These are phyloP conservation scores for Uloborus diversus DNA, from an alignment of 1,140 invertebrate genomes.

Conservation along the genomic window DNA sequence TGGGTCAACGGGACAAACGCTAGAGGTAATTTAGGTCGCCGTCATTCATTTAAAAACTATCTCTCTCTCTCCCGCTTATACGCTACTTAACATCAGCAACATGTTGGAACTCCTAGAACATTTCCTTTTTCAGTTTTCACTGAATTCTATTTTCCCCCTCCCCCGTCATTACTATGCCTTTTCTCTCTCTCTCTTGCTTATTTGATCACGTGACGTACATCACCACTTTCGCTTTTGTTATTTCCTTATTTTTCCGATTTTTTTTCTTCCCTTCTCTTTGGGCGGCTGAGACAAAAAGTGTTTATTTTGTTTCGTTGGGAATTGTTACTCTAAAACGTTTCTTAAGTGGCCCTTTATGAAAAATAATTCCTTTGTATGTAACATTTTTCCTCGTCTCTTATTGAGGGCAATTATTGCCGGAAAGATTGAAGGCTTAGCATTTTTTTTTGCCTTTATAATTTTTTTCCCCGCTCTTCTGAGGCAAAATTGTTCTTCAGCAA, in stretches of 20 bases:
- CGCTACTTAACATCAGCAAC: not conserved
- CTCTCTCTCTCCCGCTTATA: slow-evolving; percentile 4
- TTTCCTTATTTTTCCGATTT: not conserved
- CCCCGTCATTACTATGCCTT: not conserved
- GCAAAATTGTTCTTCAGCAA: too few species aligned
- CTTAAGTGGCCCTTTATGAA: too few species aligned
- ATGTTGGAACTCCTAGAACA: not conserved
- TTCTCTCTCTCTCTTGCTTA: not conserved
- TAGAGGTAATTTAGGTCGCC: slow-evolving; percentile 19
- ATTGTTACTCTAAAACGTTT: too few species aligned
- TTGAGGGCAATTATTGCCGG: too few species aligned
- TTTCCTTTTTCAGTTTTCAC: slow-evolving; percentile 40
- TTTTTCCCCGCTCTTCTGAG: too few species aligned
- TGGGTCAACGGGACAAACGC: slow-evolving; percentile 17
- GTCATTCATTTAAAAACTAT: slow-evolving; percentile 26
- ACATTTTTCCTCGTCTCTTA: too few species aligned
- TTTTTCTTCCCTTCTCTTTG: not conserved
- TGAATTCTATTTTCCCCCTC: not conserved
- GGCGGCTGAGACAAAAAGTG: too few species aligned
- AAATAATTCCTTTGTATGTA: too few species aligned
- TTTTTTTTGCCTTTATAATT: too few species aligned
- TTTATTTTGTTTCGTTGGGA: too few species aligned
- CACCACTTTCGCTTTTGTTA: not conserved
- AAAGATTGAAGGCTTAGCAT: too few species aligned
- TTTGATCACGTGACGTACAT: slow-evolving; percentile 22